A percentile compares a stretch with the other conserved stretches of the same genome.
These are phyloP conservation scores for Anolis carolinensis DNA, from an alignment of 2,113 vertebrate genomes.

Conservation along the genomic window DNA sequence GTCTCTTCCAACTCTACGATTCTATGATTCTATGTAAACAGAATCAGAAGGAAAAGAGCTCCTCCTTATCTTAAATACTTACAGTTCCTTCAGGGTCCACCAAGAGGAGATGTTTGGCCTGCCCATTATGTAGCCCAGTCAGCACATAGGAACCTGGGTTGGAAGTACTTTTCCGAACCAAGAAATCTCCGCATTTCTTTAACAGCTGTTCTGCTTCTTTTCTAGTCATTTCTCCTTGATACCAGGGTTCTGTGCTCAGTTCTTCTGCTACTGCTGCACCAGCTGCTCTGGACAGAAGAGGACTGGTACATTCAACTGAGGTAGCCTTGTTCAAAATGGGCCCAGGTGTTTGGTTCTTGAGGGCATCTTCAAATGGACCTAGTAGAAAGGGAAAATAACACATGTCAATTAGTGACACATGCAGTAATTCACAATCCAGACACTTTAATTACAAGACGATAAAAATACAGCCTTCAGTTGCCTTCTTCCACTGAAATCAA, in stretches of 20 bases:
- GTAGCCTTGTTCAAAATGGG: conserved; percentile 80
- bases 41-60: not conserved
- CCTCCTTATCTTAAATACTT: conserved; percentile 59
- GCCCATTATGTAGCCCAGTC: conserved; percentile 93
- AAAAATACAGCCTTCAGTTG: not conserved
- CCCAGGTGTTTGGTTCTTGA: conserved; percentile 80
- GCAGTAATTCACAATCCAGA: not conserved
- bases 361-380: conserved; percentile 97
- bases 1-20: no score
- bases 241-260: conserved; percentile 88
- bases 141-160: conserved; percentile 94
- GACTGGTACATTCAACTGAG: conserved; percentile 85
- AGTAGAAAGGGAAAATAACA: conserved; percentile 42
- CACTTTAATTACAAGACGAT: not conserved
- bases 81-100: conserved; percentile 97
- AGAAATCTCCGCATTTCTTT: conserved; percentile 90
- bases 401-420: conserved; percentile 25
- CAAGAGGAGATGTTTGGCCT: conserved; percentile 92
- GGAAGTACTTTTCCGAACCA: conserved; percentile 93
- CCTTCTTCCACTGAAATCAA: not conserved
- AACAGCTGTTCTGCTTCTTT: conserved; percentile 92
- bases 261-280: conserved; percentile 80
- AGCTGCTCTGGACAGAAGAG: conserved; percentile 78
- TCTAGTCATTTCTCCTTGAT: conserved; percentile 93
- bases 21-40: no score